Evolutionary conservation across 2,888 invertebrate genomes (phyloP).

Genomic region (Agriotes lineatus): DNA sequence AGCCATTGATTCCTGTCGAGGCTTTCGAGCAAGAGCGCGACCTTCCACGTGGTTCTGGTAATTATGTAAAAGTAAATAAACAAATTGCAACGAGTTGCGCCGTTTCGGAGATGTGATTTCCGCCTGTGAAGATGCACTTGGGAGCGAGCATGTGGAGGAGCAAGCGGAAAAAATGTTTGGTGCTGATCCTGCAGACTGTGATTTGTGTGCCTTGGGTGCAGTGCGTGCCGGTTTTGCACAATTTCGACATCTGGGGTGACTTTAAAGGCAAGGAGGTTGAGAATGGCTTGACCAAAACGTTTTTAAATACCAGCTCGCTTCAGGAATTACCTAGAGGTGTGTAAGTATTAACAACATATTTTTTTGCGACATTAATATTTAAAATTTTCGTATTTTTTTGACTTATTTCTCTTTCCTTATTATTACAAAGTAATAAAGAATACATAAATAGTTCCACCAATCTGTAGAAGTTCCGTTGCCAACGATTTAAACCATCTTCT

Average conservation of each 20-base stretch:
- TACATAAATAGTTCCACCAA: no score
- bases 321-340: slow-evolving; percentile 54
- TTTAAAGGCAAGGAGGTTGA: not conserved
- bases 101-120: no score
- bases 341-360: no score
- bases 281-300: not conserved
- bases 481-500: no score
- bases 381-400: no score
- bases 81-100: no score
- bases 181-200: slow-evolving; percentile 7
- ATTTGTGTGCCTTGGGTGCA: slow-evolving; percentile 21
- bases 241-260: slow-evolving; percentile 56
- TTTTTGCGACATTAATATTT: no score
- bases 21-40: slow-evolving; percentile 1
- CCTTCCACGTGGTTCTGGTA: slow-evolving; percentile 10
- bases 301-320: slow-evolving; percentile 12
- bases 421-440: no score
- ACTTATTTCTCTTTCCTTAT: no score
- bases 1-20: slow-evolving; percentile 13
- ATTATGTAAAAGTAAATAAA: slow-evolving; percentile 8
- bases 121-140: no score
- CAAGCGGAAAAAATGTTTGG: not conserved
- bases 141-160: slow-evolving; percentile 7
- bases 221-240: slow-evolving; percentile 34
- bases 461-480: no score